phyloP scores from a whole-genome alignment of 2,888 invertebrate genomes.

The Perdita meconis region DNA sequence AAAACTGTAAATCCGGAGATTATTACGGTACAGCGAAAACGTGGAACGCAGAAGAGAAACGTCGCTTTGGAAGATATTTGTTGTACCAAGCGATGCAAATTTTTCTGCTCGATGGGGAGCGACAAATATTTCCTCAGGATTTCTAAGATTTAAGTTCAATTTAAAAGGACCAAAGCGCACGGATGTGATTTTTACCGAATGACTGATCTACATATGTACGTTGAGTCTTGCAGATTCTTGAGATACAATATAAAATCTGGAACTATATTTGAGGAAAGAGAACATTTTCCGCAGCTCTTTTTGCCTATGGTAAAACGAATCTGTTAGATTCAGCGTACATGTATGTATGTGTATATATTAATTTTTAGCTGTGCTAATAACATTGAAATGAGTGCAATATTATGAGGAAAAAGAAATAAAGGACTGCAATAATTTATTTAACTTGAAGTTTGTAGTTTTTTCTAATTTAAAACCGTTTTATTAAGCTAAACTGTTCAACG shows the following conservation, averaged over 20 bases:
- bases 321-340: too few relatives aligned
- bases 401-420: conserved; percentile 7
- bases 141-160: conserved; percentile 20
- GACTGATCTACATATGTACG: conserved; percentile 4
- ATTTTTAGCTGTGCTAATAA: conserved; percentile 23
- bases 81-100: conserved; percentile 93
- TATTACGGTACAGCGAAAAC: conserved; percentile 92
- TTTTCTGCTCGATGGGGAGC: conserved; percentile 94
- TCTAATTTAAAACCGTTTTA: conserved; percentile 16
- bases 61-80: conserved; percentile 91
- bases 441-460: background rate
- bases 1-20: conserved; percentile 92
- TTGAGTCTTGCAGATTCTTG: too few relatives aligned
- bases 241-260: too few relatives aligned
- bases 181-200: background rate
- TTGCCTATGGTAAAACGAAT: too few relatives aligned
- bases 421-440: background rate
- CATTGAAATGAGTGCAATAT: conserved; percentile 41
- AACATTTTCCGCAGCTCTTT: too few relatives aligned
- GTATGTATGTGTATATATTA: conserved; percentile 11
- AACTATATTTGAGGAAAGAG: too few relatives aligned
- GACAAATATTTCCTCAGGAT: conserved; percentile 90
- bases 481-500: background rate
- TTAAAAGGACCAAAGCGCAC: conserved; percentile 8
- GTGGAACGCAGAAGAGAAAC: conserved; percentile 90